phyloP scores from a whole-genome alignment of 2,888 invertebrate genomes.

The Unio pictorum region DNA sequence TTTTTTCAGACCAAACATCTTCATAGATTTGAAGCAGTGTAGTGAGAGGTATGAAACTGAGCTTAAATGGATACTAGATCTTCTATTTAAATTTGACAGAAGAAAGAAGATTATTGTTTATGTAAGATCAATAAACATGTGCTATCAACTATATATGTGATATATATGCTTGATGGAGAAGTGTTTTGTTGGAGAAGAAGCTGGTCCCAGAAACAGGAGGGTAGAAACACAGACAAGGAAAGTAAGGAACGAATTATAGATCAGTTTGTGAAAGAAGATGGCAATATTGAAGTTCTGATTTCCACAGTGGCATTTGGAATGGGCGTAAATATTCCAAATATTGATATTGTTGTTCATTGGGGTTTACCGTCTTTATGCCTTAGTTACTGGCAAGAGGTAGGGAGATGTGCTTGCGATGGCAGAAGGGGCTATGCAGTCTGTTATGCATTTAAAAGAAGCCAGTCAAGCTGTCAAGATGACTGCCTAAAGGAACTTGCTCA shows the following conservation, averaged over 20 bases:
- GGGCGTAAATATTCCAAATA: constrained; percentile 27
- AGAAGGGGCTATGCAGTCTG: constrained; percentile 7
- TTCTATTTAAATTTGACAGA: not conserved
- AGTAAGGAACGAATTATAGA: constrained; percentile 15
- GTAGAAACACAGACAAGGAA: constrained; percentile 18
- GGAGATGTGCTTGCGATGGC: constrained; percentile 7
- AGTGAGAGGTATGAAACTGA: constrained; percentile 12
- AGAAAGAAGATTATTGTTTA: constrained; percentile 11
- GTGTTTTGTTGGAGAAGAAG: not conserved
- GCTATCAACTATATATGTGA: not conserved
- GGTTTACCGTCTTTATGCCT: constrained; percentile 14
- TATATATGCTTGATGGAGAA: constrained; percentile 6
- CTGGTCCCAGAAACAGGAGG: not conserved
- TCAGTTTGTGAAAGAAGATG: constrained; percentile 9
- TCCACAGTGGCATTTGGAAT: constrained; percentile 32
- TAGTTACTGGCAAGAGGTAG: constrained; percentile 27
- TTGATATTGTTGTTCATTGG: constrained; percentile 27
- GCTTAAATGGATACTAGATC: constrained; percentile 13
- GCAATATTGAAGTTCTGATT: constrained; percentile 14
- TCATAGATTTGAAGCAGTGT: constrained; percentile 4
- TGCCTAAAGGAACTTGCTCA: not conserved
- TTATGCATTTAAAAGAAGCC: constrained; percentile 11
- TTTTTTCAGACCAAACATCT: constrained; percentile 14
- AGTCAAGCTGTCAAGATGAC: not conserved
- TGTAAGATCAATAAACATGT: constrained; percentile 19